These are phyloP conservation scores for Neoascia interrupta DNA, from an alignment of 2,888 invertebrate genomes.

Conservation along the genomic window DNA sequence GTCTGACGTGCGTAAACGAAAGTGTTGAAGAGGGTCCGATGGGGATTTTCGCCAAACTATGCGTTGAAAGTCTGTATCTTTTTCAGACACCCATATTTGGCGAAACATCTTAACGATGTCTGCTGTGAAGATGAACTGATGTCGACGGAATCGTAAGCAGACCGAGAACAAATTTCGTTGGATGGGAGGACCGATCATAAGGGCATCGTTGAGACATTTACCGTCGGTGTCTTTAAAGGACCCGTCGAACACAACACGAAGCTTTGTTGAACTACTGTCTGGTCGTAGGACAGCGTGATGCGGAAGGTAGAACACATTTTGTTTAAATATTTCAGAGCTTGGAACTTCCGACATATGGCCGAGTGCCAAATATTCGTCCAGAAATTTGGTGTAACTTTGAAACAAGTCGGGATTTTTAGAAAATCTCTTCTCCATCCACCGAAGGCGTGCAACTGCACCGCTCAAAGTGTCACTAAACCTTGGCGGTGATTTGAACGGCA, in stretches of 20 bases:
- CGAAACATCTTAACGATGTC: constrained; percentile 69
- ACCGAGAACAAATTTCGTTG: constrained; percentile 51
- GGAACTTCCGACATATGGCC: too few relatives aligned
- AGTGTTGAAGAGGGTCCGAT: constrained; percentile 27
- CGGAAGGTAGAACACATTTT: not conserved
- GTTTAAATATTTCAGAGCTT: too few relatives aligned
- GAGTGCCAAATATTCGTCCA: too few relatives aligned
- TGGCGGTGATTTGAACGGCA: too few relatives aligned
- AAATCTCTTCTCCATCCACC: too few relatives aligned
- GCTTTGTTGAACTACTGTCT: constrained; percentile 4
- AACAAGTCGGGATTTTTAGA: too few relatives aligned
- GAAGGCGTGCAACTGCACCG: too few relatives aligned
- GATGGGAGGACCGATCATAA: constrained; percentile 53
- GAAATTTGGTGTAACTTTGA: too few relatives aligned
- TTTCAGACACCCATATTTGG: constrained; percentile 44
- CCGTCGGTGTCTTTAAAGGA: constrained; percentile 37
- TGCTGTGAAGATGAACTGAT: constrained; percentile 47
- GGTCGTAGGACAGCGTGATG: not conserved
- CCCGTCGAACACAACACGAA: constrained; percentile 62
- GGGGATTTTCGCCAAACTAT: constrained; percentile 61
- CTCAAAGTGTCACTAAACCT: too few relatives aligned
- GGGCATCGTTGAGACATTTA: constrained; percentile 47
- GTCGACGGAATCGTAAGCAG: constrained; percentile 31
- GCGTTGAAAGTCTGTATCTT: constrained; percentile 50
- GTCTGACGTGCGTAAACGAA: constrained; percentile 42